phyloP scores from a whole-genome alignment of 2,113 vertebrate species.

The Ammospiza caudacuta region DNA sequence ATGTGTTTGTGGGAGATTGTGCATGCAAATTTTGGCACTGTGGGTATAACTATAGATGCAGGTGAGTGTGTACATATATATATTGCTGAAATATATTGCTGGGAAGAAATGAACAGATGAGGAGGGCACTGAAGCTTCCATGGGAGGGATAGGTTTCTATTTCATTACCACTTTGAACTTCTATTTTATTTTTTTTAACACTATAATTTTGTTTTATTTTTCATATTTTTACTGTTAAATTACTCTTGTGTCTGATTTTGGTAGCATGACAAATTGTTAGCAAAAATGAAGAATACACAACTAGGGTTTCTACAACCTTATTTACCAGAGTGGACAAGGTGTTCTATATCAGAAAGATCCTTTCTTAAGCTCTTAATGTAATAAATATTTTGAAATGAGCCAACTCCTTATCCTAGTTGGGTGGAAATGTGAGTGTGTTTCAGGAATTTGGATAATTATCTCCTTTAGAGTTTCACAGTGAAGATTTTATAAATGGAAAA shows the following conservation, averaged over 20 bases:
- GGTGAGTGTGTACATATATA: fast-evolving
- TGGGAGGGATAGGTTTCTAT: not conserved
- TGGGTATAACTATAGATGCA: not conserved
- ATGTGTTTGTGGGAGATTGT: fast-evolving
- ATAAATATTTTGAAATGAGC: not conserved
- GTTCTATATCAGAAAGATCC: not conserved
- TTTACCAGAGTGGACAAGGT: not conserved
- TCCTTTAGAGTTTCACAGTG: not conserved
- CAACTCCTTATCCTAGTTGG: not conserved
- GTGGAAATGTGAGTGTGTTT: not conserved
- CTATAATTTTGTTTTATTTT: not conserved
- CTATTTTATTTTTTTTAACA: not conserved
- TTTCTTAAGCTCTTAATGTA: not conserved
- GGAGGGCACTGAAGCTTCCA: not conserved
- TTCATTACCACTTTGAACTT: not conserved
- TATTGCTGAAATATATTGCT: not conserved
- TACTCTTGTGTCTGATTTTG: not conserved
- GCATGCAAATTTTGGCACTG: not conserved
- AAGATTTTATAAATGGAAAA: not conserved
- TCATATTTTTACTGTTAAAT: not conserved
- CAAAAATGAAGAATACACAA: not conserved
- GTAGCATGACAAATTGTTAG: not conserved
- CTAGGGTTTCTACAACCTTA: not conserved
- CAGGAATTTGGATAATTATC: not conserved
- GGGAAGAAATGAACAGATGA: not conserved